Evolutionary conservation across 2,888 invertebrate species (phyloP).

Genomic region (Cremastinae sp.): DNA sequence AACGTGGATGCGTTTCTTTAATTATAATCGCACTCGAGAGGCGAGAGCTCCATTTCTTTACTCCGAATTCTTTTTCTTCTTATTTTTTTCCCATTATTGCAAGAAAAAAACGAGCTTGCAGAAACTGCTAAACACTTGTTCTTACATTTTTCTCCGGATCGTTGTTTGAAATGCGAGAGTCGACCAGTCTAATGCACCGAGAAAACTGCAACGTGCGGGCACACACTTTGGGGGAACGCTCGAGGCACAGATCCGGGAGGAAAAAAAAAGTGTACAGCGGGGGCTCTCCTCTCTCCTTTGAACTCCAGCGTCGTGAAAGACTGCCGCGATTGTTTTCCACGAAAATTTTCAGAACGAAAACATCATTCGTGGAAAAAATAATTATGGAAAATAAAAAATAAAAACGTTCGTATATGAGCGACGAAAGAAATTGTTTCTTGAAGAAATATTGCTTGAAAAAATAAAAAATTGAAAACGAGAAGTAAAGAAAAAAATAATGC

Average conservation of each 20-base stretch:
- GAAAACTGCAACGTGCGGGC: constrained; percentile 16
- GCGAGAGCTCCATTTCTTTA: neutral
- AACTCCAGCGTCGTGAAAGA: neutral
- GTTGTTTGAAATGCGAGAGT: neutral
- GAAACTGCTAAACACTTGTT: neutral
- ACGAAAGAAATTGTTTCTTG: neutral
- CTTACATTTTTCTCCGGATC: neutral
- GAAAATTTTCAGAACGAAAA: constrained; percentile 5
- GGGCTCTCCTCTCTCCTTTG: neutral
- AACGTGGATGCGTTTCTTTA: constrained; percentile 23
- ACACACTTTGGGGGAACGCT: neutral
- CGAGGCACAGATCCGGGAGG: neutral
- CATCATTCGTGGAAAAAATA: constrained; percentile 13
- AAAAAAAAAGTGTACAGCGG: neutral
- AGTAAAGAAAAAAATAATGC: no score
- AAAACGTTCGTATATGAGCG: neutral
- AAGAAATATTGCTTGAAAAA: no score
- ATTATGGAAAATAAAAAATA: neutral
- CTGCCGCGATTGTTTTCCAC: neutral
- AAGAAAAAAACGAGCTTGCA: constrained; percentile 3
- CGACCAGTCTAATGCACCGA: constrained; percentile 3
- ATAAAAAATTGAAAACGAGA: no score
- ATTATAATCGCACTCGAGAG: constrained; percentile 20
- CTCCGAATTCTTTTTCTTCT: neutral
- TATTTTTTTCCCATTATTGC: neutral